Conservation (phyloP, 2,888 invertebrate species). For the Nephrotoma guestfalica region DNA sequence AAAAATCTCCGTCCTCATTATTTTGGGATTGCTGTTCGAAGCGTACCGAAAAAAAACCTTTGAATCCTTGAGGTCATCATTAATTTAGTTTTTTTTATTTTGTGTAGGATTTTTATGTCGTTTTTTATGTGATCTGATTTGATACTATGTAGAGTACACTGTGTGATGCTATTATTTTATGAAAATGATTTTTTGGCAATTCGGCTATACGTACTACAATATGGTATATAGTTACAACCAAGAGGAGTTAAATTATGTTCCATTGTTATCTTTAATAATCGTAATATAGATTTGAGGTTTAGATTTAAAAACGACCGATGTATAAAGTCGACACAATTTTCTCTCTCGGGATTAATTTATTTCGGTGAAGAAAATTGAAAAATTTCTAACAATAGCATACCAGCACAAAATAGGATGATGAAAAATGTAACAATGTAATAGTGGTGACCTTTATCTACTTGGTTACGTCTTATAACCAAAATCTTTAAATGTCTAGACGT, state of each 20-base stretch:
- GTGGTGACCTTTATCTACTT: not conserved
- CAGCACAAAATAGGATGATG: not conserved
- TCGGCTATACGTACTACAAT: not conserved
- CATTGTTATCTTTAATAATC: not conserved
- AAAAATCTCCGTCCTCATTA: not conserved
- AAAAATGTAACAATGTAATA: not conserved
- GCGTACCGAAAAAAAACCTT: not conserved
- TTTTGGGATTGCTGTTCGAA: not conserved
- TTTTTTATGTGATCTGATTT: not conserved
- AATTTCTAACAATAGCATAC: not conserved
- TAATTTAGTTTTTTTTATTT: not conserved
- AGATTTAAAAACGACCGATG: not conserved
- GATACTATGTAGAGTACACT: not conserved
- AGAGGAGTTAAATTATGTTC: not conserved
- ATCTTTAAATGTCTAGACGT: not conserved
- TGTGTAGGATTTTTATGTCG: not conserved
- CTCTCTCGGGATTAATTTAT: not conserved
- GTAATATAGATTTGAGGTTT: not conserved
- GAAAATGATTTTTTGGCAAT: not conserved
- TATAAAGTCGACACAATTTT: not conserved
- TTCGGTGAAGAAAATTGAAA: not conserved
- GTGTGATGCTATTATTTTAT: not conserved
- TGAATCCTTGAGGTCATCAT: not conserved
- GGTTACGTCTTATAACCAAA: not conserved
- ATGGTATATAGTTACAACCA: not conserved